Conservation (phyloP, 2,888 invertebrate genomes). For the Diarsia brunnea region DNA sequence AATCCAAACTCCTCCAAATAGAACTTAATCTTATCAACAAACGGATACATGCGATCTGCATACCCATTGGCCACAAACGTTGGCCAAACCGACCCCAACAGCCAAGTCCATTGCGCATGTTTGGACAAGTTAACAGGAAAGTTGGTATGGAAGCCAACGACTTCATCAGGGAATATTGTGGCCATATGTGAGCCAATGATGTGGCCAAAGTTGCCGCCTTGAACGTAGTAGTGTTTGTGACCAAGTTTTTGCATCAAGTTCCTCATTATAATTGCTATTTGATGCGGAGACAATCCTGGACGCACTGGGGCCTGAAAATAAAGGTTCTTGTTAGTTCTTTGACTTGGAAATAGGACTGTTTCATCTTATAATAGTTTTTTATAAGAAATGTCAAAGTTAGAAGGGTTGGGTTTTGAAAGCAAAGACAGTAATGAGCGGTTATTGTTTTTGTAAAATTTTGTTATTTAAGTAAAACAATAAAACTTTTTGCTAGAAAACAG, state of each 20-base stretch:
- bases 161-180: conserved; percentile 91
- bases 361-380: conserved; percentile 16
- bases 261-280: conserved; percentile 92
- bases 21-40: conserved; percentile 77
- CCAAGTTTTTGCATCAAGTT: conserved; percentile 94
- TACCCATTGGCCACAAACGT: conserved; percentile 85
- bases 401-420: not conserved
- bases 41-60: conserved; percentile 88
- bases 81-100: conserved; percentile 89
- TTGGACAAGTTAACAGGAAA: conserved; percentile 87
- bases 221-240: conserved; percentile 92
- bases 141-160: conserved; percentile 92
- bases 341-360: conserved; percentile 21
- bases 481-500: too few relatives aligned
- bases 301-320: conserved; percentile 86
- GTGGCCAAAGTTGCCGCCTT: conserved; percentile 95
- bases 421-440: not conserved
- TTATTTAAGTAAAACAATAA: not conserved
- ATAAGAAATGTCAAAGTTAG: not conserved
- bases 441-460: not conserved
- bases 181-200: conserved; percentile 92
- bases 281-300: conserved; percentile 90
- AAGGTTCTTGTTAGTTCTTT: conserved; percentile 12
- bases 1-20: conserved; percentile 91
- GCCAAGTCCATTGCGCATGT: conserved; percentile 73